Base-by-base conservation (phyloP, 2,797 vertebrate species). In the Gadopsis marmoratus region DNA sequence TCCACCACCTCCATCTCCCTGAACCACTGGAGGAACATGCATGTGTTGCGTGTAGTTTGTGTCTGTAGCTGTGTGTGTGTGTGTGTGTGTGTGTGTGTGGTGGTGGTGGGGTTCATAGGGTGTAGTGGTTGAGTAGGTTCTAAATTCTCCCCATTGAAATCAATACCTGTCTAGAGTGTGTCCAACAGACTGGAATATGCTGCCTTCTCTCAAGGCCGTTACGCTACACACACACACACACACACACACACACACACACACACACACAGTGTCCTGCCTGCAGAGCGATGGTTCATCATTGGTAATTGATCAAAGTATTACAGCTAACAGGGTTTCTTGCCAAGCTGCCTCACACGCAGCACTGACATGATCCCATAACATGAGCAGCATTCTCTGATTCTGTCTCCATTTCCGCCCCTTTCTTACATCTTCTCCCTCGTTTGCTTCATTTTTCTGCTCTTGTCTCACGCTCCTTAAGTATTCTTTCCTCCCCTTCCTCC, bases 101-200 rank as follows among this genome's bases (percentile, higher is more conserved):
- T 33, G 50, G 78, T 54, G 45, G 16, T 54, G 61, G 54, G 7
- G 35, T 33, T 82, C 80, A 86, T 58, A 39, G 71, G 59, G 63
- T 69, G 79, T 81, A 85, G 71, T 76, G 85, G 69, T 86, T 83
- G 86, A 90, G 82, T 76, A 81, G 88, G 88, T 86, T 90, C 82
- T 93, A 93, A 93, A 92, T 92, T 93, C 90, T 90, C 81, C 77
- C 74, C 81, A 80, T 73, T 90, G 84, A 90, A 94, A 94, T 94
- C 94, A 81, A 94, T 95, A 94, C 33, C 84, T 93, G 91, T 93
- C 92, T 87, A 71, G 70, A 92, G 86, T 71, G 85, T 90, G 90
- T 91, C 90, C 90, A 89, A 82, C 85, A 88, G 77, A 86, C 90
- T 89, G 84, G 87, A 90, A 90, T 90, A 87, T 79, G 88, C 85